Conservation (phyloP, 2,888 invertebrate genomes). For the Torymus auratus region DNA sequence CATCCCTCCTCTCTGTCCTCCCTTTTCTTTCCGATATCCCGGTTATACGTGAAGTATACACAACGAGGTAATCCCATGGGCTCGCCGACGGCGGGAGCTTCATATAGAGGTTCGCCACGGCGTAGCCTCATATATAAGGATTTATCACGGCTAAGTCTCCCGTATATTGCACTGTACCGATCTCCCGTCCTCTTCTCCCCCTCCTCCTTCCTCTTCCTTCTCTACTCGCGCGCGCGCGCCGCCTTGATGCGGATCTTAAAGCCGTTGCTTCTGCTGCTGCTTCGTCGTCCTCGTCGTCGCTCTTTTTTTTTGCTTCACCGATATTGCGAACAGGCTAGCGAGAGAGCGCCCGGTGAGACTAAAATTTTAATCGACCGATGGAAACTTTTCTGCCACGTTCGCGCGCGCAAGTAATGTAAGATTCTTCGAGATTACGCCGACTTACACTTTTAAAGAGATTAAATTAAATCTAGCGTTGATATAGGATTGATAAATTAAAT, state of each 20-base stretch:
- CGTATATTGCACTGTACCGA: slow-evolving; percentile 75
- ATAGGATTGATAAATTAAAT: too few species aligned
- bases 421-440: slow-evolving; percentile 47
- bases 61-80: slow-evolving; percentile 73
- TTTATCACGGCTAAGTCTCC: slow-evolving; percentile 76
- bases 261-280: slow-evolving; percentile 34
- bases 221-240: slow-evolving; percentile 28
- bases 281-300: slow-evolving; percentile 32
- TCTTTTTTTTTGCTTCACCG: slow-evolving; percentile 40
- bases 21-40: slow-evolving; percentile 37
- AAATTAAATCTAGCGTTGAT: slow-evolving; percentile 18
- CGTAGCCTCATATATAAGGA: slow-evolving; percentile 76
- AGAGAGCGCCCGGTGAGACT: slow-evolving; percentile 19
- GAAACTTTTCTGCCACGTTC: slow-evolving; percentile 29
- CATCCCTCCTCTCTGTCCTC: neutral
- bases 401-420: neutral
- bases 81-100: slow-evolving; percentile 67
- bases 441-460: slow-evolving; percentile 55
- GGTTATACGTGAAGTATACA: slow-evolving; percentile 58
- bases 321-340: slow-evolving; percentile 29
- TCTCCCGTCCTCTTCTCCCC: slow-evolving; percentile 62
- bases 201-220: slow-evolving; percentile 54
- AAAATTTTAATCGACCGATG: slow-evolving; percentile 56
- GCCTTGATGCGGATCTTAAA: slow-evolving; percentile 46
- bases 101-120: slow-evolving; percentile 73